Conservation (phyloP, 35 echinoderm and acorn worm species). For the Nesometra sesokonis region DNA sequence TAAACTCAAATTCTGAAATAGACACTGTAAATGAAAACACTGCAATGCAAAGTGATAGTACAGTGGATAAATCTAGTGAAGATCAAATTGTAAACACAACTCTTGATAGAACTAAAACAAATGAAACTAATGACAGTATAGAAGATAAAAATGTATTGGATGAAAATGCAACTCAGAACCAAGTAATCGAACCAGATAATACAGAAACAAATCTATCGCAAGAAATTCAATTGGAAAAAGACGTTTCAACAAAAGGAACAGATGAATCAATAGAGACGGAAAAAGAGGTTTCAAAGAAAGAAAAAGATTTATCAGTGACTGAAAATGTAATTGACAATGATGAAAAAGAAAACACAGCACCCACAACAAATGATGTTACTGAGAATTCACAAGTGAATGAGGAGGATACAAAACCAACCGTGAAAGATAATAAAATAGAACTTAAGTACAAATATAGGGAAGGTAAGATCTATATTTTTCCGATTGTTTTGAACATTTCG, state of each 20-base stretch:
- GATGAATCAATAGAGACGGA: not conserved
- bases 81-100: not conserved
- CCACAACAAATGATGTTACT: not conserved
- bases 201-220: not conserved
- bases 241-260: not conserved
- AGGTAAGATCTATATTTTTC: constrained; percentile 38
- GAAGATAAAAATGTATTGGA: not conserved
- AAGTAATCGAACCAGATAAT: not conserved
- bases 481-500: too few relatives aligned
- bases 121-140: not conserved
- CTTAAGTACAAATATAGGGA: constrained; percentile 98
- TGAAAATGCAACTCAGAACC: not conserved
- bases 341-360: not conserved
- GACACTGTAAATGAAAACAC: not conserved
- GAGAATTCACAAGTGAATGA: constrained; percentile 87
- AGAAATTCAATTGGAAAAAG: not conserved
- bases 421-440: constrained; percentile 93
- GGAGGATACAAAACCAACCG: constrained; percentile 30
- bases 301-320: not conserved
- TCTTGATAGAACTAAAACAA: not conserved
- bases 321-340: not conserved
- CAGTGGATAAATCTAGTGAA: not conserved
- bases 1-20: not conserved
- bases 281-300: not conserved
- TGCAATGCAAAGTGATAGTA: not conserved